These are phyloP conservation scores for Pandemis corylana DNA, from an alignment of 2,888 invertebrate genomes.

Conservation along the genomic window DNA sequence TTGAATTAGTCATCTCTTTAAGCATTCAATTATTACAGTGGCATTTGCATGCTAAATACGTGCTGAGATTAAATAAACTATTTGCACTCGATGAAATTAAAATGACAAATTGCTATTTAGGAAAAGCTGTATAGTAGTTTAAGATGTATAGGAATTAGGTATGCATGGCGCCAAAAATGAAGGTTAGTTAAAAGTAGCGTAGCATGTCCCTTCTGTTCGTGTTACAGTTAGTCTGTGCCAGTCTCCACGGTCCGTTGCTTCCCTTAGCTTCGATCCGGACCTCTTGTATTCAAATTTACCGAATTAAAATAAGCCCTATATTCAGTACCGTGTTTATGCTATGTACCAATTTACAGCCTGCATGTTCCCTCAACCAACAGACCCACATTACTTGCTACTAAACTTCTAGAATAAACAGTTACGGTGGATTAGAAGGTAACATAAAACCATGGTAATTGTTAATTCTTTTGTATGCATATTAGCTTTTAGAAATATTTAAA, in stretches of 20 bases:
- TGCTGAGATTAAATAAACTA: background rate
- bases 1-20: slow-evolving; percentile 14
- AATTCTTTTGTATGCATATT: slow-evolving; percentile 38
- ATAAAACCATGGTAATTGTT: slow-evolving; percentile 22
- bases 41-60: background rate
- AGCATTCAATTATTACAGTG: background rate
- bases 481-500: slow-evolving; percentile 28
- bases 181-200: background rate
- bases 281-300: slow-evolving; percentile 53
- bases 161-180: background rate
- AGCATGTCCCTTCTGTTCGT: slow-evolving; percentile 52
- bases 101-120: background rate
- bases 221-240: slow-evolving; percentile 60
- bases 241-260: slow-evolving; percentile 55
- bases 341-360: background rate
- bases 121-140: too few species aligned
- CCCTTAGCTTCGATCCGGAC: slow-evolving; percentile 54
- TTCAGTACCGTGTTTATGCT: slow-evolving; percentile 14
- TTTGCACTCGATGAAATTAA: background rate
- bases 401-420: slow-evolving; percentile 6
- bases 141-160: background rate
- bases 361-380: background rate
- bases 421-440: slow-evolving; percentile 4
- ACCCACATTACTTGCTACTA: background rate
- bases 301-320: slow-evolving; percentile 31